phyloP scores from a whole-genome alignment of 2,113 vertebrate species.

The Eretmochelys imbricata region DNA sequence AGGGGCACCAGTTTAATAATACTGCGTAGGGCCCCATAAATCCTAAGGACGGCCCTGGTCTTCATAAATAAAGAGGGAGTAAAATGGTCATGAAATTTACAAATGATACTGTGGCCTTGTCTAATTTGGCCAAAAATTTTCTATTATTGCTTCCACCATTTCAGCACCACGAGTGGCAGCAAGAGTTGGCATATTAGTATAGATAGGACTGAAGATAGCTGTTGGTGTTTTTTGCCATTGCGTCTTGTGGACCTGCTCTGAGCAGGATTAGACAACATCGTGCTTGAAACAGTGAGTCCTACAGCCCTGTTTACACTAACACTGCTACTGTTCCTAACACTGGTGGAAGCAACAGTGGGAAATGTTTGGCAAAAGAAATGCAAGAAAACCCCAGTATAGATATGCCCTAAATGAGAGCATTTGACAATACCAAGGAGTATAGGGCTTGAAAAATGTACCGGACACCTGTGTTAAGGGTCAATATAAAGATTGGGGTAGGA shows the following conservation, averaged over 20 bases:
- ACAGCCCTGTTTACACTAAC: not conserved
- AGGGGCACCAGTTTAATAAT: too few relatives aligned
- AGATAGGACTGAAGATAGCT: not conserved
- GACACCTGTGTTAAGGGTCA: not conserved
- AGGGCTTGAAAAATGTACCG: not conserved
- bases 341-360: not conserved
- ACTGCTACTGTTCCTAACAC: too few relatives aligned
- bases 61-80: conserved; percentile 1
- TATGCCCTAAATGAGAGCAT: not conserved
- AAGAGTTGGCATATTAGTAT: not conserved
- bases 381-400: not conserved
- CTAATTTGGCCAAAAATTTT: accelerated
- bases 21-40: too few relatives aligned
- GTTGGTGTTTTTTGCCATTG: not conserved
- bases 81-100: not conserved
- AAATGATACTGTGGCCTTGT: not conserved
- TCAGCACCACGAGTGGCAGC: not conserved
- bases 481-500: not conserved
- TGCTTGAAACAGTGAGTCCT: not conserved
- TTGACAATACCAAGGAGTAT: not conserved
- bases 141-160: not conserved
- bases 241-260: not conserved
- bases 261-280: not conserved
- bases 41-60: not conserved
- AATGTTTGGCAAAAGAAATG: not conserved